Percentiles rank a stretch among this genome's conserved stretches.
Evolutionary conservation across 2,888 invertebrate genomes (phyloP).

Genomic region (Lepidochrysops patricia): DNA sequence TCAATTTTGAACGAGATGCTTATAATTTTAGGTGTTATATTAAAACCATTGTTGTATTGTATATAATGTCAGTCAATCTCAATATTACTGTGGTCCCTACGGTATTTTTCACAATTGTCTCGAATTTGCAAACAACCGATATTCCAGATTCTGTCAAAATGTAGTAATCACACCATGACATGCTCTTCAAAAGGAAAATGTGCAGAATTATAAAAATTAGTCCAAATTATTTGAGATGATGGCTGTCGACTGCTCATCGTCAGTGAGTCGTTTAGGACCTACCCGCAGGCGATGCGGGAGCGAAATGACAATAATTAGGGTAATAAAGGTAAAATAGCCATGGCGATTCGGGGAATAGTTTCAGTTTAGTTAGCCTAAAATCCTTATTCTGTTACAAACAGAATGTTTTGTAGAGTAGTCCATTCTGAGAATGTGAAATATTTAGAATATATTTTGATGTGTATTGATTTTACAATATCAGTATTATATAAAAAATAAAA

Average conservation of each 20-base stretch:
- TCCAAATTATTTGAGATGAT: constrained; percentile 62
- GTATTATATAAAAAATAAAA: no score
- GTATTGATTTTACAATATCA: no score
- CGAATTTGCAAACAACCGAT: not conserved
- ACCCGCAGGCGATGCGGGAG: constrained; percentile 50
- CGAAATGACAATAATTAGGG: constrained; percentile 58
- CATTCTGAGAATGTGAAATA: no score
- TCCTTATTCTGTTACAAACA: not conserved
- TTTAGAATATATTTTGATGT: no score
- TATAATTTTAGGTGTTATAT: not conserved
- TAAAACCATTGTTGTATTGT: not conserved
- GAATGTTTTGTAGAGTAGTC: no score
- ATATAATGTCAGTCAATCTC: not conserved
- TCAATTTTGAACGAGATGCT: no score
- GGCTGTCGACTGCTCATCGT: constrained; percentile 50
- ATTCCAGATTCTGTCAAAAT: constrained; percentile 1
- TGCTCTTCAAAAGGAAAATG: constrained; percentile 60
- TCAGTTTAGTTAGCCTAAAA: not conserved
- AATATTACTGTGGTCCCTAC: no score
- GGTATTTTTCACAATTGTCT: not conserved
- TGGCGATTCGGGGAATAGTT: constrained; percentile 7
- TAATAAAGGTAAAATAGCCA: constrained; percentile 37
- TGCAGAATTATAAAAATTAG: constrained; percentile 66
- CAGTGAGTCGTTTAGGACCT: constrained; percentile 40
- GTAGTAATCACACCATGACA: constrained; percentile 37